Percentiles rank a stretch among this genome's conserved stretches.
Conservation (phyloP, 37 sponge, comb jelly and placozoan species). For the Cladorhizidae sp. region DNA sequence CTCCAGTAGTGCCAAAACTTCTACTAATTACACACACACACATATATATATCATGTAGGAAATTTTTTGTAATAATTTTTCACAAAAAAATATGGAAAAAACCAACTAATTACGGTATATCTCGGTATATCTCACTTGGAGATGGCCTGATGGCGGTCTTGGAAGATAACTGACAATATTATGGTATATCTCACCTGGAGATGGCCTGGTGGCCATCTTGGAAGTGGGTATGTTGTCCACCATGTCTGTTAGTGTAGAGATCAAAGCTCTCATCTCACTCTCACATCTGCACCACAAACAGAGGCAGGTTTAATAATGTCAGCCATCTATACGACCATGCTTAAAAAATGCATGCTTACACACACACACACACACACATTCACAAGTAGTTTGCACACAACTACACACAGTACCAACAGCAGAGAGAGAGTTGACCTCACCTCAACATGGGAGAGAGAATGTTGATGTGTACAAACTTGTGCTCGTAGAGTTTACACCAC, state of each 20-base stretch:
- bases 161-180: too few relatives aligned
- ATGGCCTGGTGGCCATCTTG: constrained; percentile 8
- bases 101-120: too few relatives aligned
- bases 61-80: too few relatives aligned
- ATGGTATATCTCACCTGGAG: constrained; percentile 75
- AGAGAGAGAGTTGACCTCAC: neutral
- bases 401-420: neutral
- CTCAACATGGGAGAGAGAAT: constrained; percentile 51
- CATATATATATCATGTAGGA: too few relatives aligned
- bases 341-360: neutral
- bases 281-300: constrained; percentile 30
- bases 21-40: too few relatives aligned
- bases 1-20: too few relatives aligned
- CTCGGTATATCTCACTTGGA: too few relatives aligned
- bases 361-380: neutral
- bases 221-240: constrained; percentile 47
- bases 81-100: too few relatives aligned
- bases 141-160: too few relatives aligned
- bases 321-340: neutral
- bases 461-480: constrained; percentile 46
- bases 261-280: constrained; percentile 52
- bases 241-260: constrained; percentile 54
- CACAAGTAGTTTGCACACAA: neutral
- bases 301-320: neutral
- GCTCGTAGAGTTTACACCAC: constrained; percentile 75